Conservation (phyloP, 2,888 invertebrate species). For the Leucophenga maculata region DNA sequence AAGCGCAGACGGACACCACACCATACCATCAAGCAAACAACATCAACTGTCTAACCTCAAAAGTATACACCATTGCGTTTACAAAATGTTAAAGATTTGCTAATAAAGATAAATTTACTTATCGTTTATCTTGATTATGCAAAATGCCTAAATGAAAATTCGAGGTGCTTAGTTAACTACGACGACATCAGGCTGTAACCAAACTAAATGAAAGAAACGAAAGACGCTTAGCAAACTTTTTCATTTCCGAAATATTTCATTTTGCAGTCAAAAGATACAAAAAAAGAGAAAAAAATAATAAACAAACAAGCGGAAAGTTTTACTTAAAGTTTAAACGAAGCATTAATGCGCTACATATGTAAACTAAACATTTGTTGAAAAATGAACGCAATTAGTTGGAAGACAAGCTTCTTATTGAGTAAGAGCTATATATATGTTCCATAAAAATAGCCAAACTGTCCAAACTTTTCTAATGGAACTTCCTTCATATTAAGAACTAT, state of each 20-base stretch:
- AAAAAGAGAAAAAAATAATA: neutral
- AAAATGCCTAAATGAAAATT: slow-evolving; percentile 63
- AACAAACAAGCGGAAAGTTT: too few species aligned
- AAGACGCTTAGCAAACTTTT: slow-evolving; percentile 50
- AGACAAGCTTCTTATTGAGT: too few species aligned
- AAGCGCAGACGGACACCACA: too few species aligned
- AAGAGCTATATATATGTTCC: too few species aligned
- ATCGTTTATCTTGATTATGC: slow-evolving; percentile 63
- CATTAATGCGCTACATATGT: too few species aligned
- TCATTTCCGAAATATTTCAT: slow-evolving; percentile 51
- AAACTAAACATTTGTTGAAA: too few species aligned
- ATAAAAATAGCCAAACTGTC: too few species aligned
- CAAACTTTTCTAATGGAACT: too few species aligned
- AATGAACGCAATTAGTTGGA: too few species aligned
- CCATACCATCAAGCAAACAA: too few species aligned
- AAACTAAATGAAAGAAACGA: neutral
- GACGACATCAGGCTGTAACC: slow-evolving; percentile 37
- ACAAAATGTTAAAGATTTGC: slow-evolving; percentile 59
- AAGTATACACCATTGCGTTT: slow-evolving; percentile 45
- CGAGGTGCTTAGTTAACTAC: slow-evolving; percentile 33
- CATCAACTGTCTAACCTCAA: slow-evolving; percentile 43
- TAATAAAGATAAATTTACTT: slow-evolving; percentile 64
- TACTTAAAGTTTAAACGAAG: too few species aligned
- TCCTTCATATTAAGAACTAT: too few species aligned
- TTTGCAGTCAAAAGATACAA: slow-evolving; percentile 25